Evolutionary conservation across 2,797 vertebrate species (phyloP), one percentile per base, ranked within the genome.

Genomic region (Hoplostethus atlanticus): DNA sequence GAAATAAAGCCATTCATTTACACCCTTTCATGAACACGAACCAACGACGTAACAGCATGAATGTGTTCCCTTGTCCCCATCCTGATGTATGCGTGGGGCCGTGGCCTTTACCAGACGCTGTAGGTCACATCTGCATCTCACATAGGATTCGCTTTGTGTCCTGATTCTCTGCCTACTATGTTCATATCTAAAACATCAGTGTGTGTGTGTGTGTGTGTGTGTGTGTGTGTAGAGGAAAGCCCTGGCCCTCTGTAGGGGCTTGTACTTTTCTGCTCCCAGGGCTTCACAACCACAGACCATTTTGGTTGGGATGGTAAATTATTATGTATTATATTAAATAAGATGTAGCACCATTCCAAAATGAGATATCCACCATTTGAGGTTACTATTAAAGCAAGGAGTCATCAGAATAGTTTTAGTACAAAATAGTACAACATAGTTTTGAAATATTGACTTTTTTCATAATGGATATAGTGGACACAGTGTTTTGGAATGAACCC

Each of bases 51-150:
- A 53, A 36, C 16, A 38, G 54, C n/a, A 38, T 15, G 54, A 57
- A n/a, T 6, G 13, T 36, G 42, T 4, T 61, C 42, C 51, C 0
- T 8, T 46, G 57, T 68, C 17, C 56, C 25, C 17, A 10, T 17
- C 52, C 12, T 59, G n/a, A 44, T 58, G 5, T 28, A 0, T 36
- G 30, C 58, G 61, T 40, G 13, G 42, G 50, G 8, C 4, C 6
- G 21, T 0, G 65, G 66, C 68, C 47, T 80, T 73, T 70, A 61
- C 54, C 51, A 16, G 44, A 52, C 2, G n/a, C 57, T 62, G 11
- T 53, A 44, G 40, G 65, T 56, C 64, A 77, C 64, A 65, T 71
- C 60, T 74, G 44, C 76, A 76, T 84, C 40, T 46, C 30, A 36
- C 44, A 66, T 36, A 31, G 34, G 64, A 53, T n/a, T 40, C 40